Conservation (phyloP, 2,888 invertebrate species). For the Lymantria monacha region DNA sequence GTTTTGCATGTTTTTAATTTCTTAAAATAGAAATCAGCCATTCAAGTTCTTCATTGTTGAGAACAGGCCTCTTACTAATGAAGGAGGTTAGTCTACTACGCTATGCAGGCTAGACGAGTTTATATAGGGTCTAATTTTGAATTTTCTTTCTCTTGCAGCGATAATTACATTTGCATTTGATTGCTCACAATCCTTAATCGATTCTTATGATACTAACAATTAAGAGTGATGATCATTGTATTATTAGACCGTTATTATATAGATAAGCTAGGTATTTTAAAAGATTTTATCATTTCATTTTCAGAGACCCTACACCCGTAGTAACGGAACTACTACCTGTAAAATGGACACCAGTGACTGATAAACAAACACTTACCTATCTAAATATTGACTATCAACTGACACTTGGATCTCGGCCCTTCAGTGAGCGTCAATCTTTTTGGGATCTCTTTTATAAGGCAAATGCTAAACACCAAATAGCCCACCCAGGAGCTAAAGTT, state of each 20-base stretch:
- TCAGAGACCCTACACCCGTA: slow-evolving; percentile 52
- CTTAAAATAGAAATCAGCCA: too few species aligned
- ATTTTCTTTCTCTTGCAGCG: too few species aligned
- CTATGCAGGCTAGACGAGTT: too few species aligned
- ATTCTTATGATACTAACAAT: too few species aligned
- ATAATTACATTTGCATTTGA: too few species aligned
- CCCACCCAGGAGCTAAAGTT: slow-evolving; percentile 2
- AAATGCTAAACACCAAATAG: slow-evolving; percentile 25
- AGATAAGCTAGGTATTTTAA: too few species aligned
- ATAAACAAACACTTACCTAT: slow-evolving; percentile 28
- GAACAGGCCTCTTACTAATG: too few species aligned
- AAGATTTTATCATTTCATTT: slow-evolving; percentile 7
- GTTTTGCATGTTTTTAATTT: too few species aligned
- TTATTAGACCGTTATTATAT: not conserved
- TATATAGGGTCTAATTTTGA: too few species aligned
- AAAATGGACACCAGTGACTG: slow-evolving; percentile 47
- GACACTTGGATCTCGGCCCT: slow-evolving; percentile 30
- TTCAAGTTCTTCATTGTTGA: too few species aligned
- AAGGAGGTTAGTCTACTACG: too few species aligned
- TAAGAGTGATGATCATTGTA: not conserved
- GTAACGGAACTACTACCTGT: slow-evolving; percentile 42
- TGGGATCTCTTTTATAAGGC: slow-evolving; percentile 47
- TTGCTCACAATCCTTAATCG: too few species aligned
- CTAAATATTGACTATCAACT: slow-evolving; percentile 39
- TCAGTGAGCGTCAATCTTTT: slow-evolving; percentile 41